Conservation (phyloP, 2,888 invertebrate genomes). For the Agrotis segetum region DNA sequence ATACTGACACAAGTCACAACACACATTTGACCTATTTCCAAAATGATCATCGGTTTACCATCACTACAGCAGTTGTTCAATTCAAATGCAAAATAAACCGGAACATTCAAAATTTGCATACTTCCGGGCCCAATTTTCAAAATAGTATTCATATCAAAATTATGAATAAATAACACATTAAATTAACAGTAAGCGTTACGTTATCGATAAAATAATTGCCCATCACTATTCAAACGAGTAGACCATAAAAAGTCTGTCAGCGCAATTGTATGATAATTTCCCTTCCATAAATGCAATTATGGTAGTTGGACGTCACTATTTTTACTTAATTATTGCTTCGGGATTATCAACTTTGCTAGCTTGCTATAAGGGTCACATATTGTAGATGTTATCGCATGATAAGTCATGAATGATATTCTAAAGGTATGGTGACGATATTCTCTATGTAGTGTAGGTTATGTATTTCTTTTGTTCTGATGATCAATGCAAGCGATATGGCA, state of each 20-base stretch:
- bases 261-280: conserved; percentile 89
- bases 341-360: conserved; percentile 57
- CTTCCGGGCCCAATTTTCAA: conserved; percentile 34
- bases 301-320: conserved; percentile 81
- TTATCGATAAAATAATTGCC: conserved; percentile 40
- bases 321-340: conserved; percentile 39
- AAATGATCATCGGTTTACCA: not conserved
- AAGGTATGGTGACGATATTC: conserved; percentile 61
- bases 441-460: conserved; percentile 48
- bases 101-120: conserved; percentile 42
- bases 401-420: conserved; percentile 58
- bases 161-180: conserved; percentile 51
- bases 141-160: conserved; percentile 40
- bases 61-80: not conserved
- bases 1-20: too few species aligned
- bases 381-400: conserved; percentile 48
- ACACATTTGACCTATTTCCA: not conserved
- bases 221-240: conserved; percentile 66
- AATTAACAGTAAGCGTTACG: conserved; percentile 40
- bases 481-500: conserved; percentile 60
- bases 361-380: conserved; percentile 52
- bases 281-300: conserved; percentile 84
- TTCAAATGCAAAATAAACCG: conserved; percentile 19
- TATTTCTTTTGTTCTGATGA: conserved; percentile 60
- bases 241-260: conserved; percentile 67